A percentile compares a stretch with the other conserved stretches of the same genome.
Conservation (phyloP, 2,797 vertebrate species). For the Coregonus sp. region DNA sequence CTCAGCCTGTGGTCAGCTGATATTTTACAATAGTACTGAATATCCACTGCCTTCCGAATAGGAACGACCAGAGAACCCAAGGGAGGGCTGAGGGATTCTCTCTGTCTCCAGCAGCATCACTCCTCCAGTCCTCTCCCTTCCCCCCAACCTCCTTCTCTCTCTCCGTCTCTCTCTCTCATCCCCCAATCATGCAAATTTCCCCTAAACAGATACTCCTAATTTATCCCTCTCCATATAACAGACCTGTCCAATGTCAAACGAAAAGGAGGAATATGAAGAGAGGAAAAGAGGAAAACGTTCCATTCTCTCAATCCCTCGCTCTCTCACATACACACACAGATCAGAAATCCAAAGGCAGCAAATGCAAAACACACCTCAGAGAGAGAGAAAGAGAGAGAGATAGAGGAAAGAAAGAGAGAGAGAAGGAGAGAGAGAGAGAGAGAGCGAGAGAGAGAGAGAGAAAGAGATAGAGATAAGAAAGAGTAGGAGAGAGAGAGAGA, state of each 20-base stretch:
- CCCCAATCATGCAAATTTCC: constrained; percentile 43
- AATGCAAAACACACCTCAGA: constrained; percentile 11
- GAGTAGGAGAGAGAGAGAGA: no score
- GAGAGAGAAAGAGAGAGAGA: constrained; percentile 5
- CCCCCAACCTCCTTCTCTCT: constrained; percentile 2
- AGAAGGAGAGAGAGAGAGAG: background rate
- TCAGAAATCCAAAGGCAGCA: constrained; percentile 21
- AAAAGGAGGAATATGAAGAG: constrained; percentile 2
- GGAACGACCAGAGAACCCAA: constrained; percentile 35
- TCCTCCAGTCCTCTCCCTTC: background rate
- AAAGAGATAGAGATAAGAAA: rapidly evolving
- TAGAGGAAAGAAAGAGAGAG: background rate
- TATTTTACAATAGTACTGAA: constrained; percentile 25
- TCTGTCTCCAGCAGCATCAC: constrained; percentile 12
- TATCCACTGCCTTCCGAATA: constrained; percentile 25
- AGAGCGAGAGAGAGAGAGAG: no score
- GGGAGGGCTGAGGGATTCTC: constrained; percentile 40
- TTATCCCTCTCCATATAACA: constrained; percentile 50
- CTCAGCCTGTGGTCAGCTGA: constrained; percentile 27
- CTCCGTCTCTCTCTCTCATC: constrained; percentile 19
- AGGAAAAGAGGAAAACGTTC: constrained; percentile 6
- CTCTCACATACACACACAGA: constrained; percentile 11
- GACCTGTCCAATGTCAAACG: constrained; percentile 41
- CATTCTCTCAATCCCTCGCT: constrained; percentile 7
- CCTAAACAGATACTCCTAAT: constrained; percentile 64